Evolutionary conservation across 1,140 invertebrate genomes (phyloP).

Genomic region (Goniozus legneri): DNA sequence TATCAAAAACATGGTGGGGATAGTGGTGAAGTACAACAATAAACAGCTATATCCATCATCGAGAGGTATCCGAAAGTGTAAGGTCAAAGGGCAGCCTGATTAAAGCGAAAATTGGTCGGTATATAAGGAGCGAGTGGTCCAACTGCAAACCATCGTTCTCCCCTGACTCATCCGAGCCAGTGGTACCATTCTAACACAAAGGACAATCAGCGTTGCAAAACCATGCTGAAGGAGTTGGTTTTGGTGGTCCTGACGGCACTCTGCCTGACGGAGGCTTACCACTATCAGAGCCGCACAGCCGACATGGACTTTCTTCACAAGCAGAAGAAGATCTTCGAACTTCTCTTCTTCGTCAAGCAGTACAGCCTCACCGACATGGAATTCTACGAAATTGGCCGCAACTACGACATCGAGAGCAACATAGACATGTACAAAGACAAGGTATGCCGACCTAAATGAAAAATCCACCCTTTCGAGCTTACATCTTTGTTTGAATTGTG

Average conservation of each 20-base stretch:
- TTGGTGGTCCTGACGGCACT: slow-evolving; percentile 13
- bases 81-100: slow-evolving; percentile 10
- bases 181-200: neutral
- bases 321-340: slow-evolving; percentile 61
- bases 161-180: neutral
- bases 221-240: slow-evolving; percentile 21
- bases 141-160: slow-evolving; percentile 1
- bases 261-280: slow-evolving; percentile 2
- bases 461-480: neutral
- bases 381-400: slow-evolving; percentile 53
- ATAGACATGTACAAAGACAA: slow-evolving; percentile 49
- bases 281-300: slow-evolving; percentile 9
- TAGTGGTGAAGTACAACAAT: no score
- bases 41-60: no score
- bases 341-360: slow-evolving; percentile 61
- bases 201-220: neutral
- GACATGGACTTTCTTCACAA: slow-evolving; percentile 48
- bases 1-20: no score
- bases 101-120: slow-evolving; percentile 11
- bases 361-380: slow-evolving; percentile 50
- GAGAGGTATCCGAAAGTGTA: neutral
- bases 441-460: slow-evolving; percentile 20
- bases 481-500: slow-evolving; percentile 12
- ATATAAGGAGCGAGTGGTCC: slow-evolving; percentile 10
- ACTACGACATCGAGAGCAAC: slow-evolving; percentile 56